Base-by-base conservation (phyloP, 2,888 invertebrate species). In the Cotesia congregata region DNA sequence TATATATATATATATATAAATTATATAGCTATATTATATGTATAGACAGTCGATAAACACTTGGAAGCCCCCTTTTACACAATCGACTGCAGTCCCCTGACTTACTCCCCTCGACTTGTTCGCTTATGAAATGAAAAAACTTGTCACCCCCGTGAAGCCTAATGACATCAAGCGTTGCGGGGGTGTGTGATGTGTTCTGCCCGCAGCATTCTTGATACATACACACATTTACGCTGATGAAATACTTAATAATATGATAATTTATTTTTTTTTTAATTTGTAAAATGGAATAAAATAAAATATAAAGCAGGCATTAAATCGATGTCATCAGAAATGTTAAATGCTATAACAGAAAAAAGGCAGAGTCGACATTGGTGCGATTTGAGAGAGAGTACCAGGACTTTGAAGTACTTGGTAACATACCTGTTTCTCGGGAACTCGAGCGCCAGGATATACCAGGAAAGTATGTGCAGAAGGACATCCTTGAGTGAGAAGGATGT, bases 361-460 rank as follows among this genome's bases (percentile, higher is more conserved):
- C 20, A 17, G 62, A 15, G 50, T 50, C 7, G 50, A 50, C 50
- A 50, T 50, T 50, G 50, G 17, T 60, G 12, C n/a, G 15, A 72
- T n/a, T 71, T 71, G 12, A 61, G 67, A 1, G 12, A 39, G 12
- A 40, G 40, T 15, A 70, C 50, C 62, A 62, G 40, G 50, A 50
- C 30, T 62, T 40, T 50, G 38, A 17, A 62, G 15, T 75, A 7
- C n/a, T 9, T 12, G 41, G n/a, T 20, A 9, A 64, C 59, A 20
- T 40, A 6, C 4, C 70, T 77, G 84, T 83, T 85, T 79, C 84
- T 83, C 84, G 83, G 79, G 83, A 83, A 87, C 83, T 83, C 84
- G 79, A 82, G 82, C 85, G 85, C 85, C 86, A 86, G 85, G 85
- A 86, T 83, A 83, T 85, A 87, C 76, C 85, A 86, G 87, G 87